A percentile compares a stretch with the other conserved stretches of the same genome.
Conservation (phyloP, 2,888 invertebrate species). For the Drosophila mayaguana region DNA sequence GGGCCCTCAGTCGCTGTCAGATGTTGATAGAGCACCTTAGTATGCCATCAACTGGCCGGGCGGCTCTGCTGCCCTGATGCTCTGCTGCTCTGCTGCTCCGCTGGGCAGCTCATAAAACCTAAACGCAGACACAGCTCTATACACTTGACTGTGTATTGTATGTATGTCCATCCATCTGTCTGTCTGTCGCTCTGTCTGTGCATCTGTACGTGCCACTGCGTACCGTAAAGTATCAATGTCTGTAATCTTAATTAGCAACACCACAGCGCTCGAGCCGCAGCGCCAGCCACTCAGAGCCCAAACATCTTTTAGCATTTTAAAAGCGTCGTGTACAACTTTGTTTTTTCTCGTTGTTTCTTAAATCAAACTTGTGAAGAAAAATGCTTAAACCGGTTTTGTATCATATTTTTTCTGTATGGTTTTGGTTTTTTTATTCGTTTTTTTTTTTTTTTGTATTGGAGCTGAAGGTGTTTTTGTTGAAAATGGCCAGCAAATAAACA, state of each 20-base stretch:
- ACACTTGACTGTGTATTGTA: constrained; percentile 5
- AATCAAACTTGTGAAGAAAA: constrained; percentile 29
- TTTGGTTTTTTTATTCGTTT: constrained; percentile 21
- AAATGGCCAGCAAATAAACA: constrained; percentile 75
- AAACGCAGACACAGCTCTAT: background rate
- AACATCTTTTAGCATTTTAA: constrained; percentile 78
- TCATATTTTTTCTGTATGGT: constrained; percentile 44
- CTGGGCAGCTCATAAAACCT: constrained; percentile 15
- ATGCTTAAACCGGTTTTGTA: constrained; percentile 64
- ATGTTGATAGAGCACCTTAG: constrained; percentile 73
- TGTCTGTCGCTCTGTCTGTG: constrained; percentile 23
- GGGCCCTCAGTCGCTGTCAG: constrained; percentile 53
- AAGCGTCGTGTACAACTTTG: constrained; percentile 62
- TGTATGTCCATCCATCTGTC: constrained; percentile 5
- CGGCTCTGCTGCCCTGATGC: too few relatives aligned
- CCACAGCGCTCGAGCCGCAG: constrained; percentile 56
- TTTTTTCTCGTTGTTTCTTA: constrained; percentile 20
- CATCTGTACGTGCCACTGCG: constrained; percentile 72
- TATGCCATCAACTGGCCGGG: constrained; percentile 53
- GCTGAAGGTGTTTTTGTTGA: constrained; percentile 71
- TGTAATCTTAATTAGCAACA: constrained; percentile 79
- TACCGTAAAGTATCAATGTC: constrained; percentile 75
- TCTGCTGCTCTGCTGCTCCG: background rate
- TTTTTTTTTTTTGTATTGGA: constrained; percentile 26
- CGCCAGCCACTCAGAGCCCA: constrained; percentile 54